Conservation (phyloP, 1,140 invertebrate species). For the Drosophila pectinifera region DNA sequence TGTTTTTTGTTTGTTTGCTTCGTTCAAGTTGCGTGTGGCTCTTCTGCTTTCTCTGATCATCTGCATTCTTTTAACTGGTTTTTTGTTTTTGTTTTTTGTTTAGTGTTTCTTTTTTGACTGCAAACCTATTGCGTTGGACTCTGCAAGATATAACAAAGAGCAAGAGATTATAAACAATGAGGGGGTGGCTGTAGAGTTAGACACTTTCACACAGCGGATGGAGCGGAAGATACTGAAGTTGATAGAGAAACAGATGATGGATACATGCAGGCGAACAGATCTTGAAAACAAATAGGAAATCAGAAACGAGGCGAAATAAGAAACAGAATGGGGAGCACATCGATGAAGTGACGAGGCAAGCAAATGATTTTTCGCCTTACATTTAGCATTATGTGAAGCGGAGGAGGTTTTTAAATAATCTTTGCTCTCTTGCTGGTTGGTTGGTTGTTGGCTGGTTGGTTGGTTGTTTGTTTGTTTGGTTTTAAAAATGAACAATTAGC, state of each 20-base stretch:
- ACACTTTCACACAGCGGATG: slow-evolving; percentile 24
- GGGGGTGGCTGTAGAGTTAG: slow-evolving; percentile 7
- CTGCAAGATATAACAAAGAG: slow-evolving; percentile 76
- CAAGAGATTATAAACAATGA: slow-evolving; percentile 53
- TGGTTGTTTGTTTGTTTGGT: slow-evolving; percentile 50
- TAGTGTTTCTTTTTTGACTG: slow-evolving; percentile 30
- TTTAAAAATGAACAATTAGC: slow-evolving; percentile 74
- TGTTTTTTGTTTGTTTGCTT: slow-evolving; percentile 45
- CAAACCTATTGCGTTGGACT: slow-evolving; percentile 80
- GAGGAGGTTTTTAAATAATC: slow-evolving; percentile 37
- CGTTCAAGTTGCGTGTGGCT: slow-evolving; percentile 55
- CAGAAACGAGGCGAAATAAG: slow-evolving; percentile 4
- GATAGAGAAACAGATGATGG: slow-evolving; percentile 3
- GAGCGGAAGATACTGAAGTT: slow-evolving; percentile 2
- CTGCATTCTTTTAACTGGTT: slow-evolving; percentile 63
- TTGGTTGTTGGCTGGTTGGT: slow-evolving; percentile 28
- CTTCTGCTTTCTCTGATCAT: slow-evolving; percentile 20
- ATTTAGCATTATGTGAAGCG: slow-evolving; percentile 57
- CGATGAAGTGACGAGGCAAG: slow-evolving; percentile 23
- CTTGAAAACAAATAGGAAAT: slow-evolving; percentile 4
- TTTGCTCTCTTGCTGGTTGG: slow-evolving; percentile 59
- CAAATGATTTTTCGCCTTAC: slow-evolving; percentile 56
- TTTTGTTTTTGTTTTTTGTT: slow-evolving; percentile 46
- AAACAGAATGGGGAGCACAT: slow-evolving; percentile 5
- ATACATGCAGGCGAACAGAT: slow-evolving; percentile 33